Evolutionary conservation across 2,888 invertebrate species (phyloP), one percentile per base, ranked within the genome.

Genomic region (Coleophora deauratella): DNA sequence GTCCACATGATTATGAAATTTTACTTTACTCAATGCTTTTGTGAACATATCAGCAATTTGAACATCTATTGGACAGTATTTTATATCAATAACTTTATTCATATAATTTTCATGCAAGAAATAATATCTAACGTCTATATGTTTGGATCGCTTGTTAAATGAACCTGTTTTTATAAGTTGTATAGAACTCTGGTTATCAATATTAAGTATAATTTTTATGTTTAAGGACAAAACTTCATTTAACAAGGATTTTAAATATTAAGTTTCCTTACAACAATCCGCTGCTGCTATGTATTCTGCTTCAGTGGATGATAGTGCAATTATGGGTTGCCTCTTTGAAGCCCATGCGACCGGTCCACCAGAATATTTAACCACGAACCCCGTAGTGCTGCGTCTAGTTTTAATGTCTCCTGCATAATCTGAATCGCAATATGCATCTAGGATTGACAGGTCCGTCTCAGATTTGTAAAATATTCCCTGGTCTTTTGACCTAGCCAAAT

Each of bases 291-390:
- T 28, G 27, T 33, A 42, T 10, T 42, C 38, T n/a, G 38, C 34
- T 32, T 39, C 42, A 12, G 38, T 42, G 9, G 42, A 38, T 1
- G 41, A 41, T 9, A 35, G 11, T n/a, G 38, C 35, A 9, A 35
- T 27, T n/a, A 27, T 35, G 3, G 9, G 12, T 12, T 37, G 37
- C n/a, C 14, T 31, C 9, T 9, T 3, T 2, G 8, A 3, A 2
- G 3, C 2, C 37, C 37, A 37, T 1, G 32, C 9, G 10, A 37
- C n/a, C 8, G 32, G n/a, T 2, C 37, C 37, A 11, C 37, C 37
- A 7, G 14, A 9, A 9, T 8, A 10, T 3, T 13, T 4, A n/a
- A 30, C 30, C 2, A 37, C 31, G 9, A 13, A 30, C 14, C 37
- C 37, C 6, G 37, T 8, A 4, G 13, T 31, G 1, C 31, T 31